These are phyloP conservation scores for Hermetia illucens DNA, from an alignment of 1,140 invertebrate genomes.

Conservation along the genomic window DNA sequence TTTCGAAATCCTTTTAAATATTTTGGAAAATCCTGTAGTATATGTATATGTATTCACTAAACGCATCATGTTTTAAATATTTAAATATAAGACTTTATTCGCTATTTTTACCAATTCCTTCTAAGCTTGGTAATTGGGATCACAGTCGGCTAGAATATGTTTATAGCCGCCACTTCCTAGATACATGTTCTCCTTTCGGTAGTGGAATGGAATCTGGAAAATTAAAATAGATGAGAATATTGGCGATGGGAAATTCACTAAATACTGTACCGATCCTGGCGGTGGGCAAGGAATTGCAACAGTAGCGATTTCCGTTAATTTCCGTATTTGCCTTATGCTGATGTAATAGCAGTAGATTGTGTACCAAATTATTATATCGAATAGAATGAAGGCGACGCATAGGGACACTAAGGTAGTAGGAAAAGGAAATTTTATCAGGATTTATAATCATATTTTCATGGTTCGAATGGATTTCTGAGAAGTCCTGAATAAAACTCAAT, in stretches of 20 bases:
- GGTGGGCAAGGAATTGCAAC: slow-evolving; percentile 28
- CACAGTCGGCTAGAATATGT: slow-evolving; percentile 21
- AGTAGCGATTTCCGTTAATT: slow-evolving; percentile 25
- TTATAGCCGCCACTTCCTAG: slow-evolving; percentile 28
- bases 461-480: too few relatives aligned
- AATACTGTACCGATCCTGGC: slow-evolving; percentile 20
- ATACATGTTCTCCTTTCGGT: slow-evolving; percentile 27
- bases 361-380: slow-evolving; percentile 25
- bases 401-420: slow-evolving; percentile 14
- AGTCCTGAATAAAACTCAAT: too few relatives aligned
- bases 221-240: not conserved
- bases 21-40: too few relatives aligned
- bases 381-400: slow-evolving; percentile 16
- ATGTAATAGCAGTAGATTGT: slow-evolving; percentile 26
- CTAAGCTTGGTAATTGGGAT: not conserved
- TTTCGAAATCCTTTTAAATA: too few relatives aligned
- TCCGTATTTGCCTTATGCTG: slow-evolving; percentile 24
- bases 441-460: too few relatives aligned
- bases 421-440: not conserved
- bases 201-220: slow-evolving; percentile 23
- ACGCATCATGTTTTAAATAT: too few relatives aligned
- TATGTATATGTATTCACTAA: too few relatives aligned
- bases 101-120: not conserved
- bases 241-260: not conserved
- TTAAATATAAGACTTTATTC: not conserved